Conservation (phyloP, 2,888 invertebrate species). For the Pteria penguin region DNA sequence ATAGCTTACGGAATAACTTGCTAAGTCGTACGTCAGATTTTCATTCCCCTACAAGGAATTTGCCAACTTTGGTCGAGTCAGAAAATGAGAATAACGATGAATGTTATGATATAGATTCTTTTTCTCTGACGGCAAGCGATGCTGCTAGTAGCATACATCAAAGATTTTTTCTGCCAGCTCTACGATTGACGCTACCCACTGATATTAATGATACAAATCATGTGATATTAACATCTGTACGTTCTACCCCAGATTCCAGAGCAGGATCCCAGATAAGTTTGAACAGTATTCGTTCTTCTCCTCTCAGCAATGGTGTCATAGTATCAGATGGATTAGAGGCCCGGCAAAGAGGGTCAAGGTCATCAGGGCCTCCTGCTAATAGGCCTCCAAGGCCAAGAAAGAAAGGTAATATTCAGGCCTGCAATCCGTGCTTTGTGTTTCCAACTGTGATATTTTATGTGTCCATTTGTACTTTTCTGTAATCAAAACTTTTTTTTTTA, state of each 20-base stretch:
- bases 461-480: too few species aligned
- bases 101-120: constrained; percentile 11
- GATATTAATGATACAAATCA: constrained; percentile 32
- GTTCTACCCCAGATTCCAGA: constrained; percentile 43
- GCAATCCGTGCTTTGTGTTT: too few species aligned
- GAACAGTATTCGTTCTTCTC: constrained; percentile 12
- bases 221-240: constrained; percentile 37
- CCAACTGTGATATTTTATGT: too few species aligned
- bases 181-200: constrained; percentile 12
- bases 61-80: constrained; percentile 39
- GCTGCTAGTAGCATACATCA: constrained; percentile 19
- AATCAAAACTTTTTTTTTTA: too few species aligned
- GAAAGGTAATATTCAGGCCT: too few species aligned
- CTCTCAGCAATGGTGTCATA: constrained; percentile 12
- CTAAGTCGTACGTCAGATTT: constrained; percentile 38
- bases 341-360: neutral
- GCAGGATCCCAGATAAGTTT: constrained; percentile 29
- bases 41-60: constrained; percentile 37
- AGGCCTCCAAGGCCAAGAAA: neutral
- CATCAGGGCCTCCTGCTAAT: constrained; percentile 11
- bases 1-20: constrained; percentile 33
- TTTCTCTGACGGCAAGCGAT: constrained; percentile 16
- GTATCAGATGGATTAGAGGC: constrained; percentile 1
- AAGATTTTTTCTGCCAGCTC: constrained; percentile 28
- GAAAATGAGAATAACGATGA: constrained; percentile 32